phyloP scores from a whole-genome alignment of 2,888 invertebrate species.

The Abrostola triplasia region DNA sequence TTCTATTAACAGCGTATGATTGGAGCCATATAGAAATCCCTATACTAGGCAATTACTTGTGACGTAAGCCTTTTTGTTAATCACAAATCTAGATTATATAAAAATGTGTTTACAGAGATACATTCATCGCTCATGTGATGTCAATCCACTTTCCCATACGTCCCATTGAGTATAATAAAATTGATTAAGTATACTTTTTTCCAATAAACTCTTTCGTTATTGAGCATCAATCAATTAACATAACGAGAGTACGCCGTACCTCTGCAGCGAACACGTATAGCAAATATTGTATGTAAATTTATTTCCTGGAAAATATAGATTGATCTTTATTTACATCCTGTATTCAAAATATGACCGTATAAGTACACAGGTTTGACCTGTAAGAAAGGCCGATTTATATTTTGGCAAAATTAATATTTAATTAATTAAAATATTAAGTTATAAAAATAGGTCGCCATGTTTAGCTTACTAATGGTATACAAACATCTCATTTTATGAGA shows the following conservation, averaged over 20 bases:
- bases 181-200: slow-evolving; percentile 65
- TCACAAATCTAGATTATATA: neutral
- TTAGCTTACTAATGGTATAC: too few species aligned
- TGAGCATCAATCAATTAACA: slow-evolving; percentile 76
- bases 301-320: slow-evolving; percentile 14
- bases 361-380: too few species aligned
- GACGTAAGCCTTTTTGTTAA: neutral
- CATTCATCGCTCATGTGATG: slow-evolving; percentile 27
- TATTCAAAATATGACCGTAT: too few species aligned
- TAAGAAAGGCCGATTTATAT: too few species aligned
- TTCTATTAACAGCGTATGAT: too few species aligned
- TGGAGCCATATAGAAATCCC: too few species aligned
- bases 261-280: slow-evolving; percentile 36
- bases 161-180: slow-evolving; percentile 42
- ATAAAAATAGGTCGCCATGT: too few species aligned
- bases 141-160: slow-evolving; percentile 21
- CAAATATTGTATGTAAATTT: slow-evolving; percentile 28
- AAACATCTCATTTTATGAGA: too few species aligned
- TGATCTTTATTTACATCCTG: too few species aligned
- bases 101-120: slow-evolving; percentile 8
- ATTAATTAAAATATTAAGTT: too few species aligned
- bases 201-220: slow-evolving; percentile 62
- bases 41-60: too few species aligned
- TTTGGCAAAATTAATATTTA: too few species aligned
- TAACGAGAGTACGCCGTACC: slow-evolving; percentile 61